Evolutionary conservation across 1,140 invertebrate genomes (phyloP).

Genomic region (Augochlora pura): DNA sequence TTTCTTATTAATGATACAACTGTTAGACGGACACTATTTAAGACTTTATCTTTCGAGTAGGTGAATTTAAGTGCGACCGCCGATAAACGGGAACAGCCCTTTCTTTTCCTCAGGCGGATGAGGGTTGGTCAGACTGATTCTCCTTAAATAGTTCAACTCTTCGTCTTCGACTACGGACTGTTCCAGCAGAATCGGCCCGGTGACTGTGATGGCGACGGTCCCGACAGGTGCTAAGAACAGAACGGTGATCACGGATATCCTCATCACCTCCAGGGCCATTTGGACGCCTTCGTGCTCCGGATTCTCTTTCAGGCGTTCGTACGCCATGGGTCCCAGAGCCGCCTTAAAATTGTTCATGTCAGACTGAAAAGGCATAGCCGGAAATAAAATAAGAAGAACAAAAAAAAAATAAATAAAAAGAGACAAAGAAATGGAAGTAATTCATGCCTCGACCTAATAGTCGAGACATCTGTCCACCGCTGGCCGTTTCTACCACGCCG

Average conservation of each 20-base stretch:
- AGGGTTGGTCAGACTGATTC: constrained; percentile 52
- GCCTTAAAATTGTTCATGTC: constrained; percentile 59
- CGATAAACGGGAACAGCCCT: too few relatives aligned
- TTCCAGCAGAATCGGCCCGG: constrained; percentile 70
- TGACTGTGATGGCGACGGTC: constrained; percentile 69
- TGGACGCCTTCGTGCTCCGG: constrained; percentile 59
- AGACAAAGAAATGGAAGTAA: too few relatives aligned
- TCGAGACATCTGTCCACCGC: too few relatives aligned
- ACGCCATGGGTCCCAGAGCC: constrained; percentile 72
- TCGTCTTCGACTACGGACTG: constrained; percentile 65
- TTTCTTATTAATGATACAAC: too few relatives aligned
- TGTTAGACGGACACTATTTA: too few relatives aligned
- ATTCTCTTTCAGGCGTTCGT: constrained; percentile 63
- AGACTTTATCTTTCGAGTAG: not conserved
- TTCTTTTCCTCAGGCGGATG: constrained; percentile 54
- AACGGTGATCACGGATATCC: constrained; percentile 71
- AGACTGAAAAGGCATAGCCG: too few relatives aligned
- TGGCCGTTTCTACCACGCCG: too few relatives aligned
- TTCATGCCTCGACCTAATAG: too few relatives aligned
- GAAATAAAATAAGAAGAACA: too few relatives aligned
- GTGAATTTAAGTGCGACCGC: not conserved
- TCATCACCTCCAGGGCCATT: constrained; percentile 70
- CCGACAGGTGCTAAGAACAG: constrained; percentile 73
- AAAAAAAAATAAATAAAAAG: too few relatives aligned
- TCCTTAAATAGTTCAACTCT: constrained; percentile 64